These are phyloP conservation scores for Lycia hirtaria DNA, from an alignment of 2,888 invertebrate species.

Conservation along the genomic window DNA sequence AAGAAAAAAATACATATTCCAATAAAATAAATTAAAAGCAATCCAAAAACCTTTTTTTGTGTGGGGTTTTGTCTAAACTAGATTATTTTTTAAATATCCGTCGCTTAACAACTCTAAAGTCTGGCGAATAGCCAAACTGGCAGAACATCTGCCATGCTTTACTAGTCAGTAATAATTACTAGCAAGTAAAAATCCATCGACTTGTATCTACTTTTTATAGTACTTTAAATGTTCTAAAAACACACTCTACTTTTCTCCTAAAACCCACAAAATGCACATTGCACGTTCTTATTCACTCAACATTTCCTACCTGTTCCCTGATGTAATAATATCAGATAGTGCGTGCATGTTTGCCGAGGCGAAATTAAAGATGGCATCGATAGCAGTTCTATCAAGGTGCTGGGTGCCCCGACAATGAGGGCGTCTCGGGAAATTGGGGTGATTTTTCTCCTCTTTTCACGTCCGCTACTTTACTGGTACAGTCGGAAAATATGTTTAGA, in stretches of 20 bases:
- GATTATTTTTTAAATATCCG: too few species aligned
- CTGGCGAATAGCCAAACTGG: too few species aligned
- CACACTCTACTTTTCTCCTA: too few species aligned
- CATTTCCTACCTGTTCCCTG: constrained; percentile 5
- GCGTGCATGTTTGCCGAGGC: constrained; percentile 66
- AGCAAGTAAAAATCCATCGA: too few species aligned
- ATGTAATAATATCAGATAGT: constrained; percentile 40
- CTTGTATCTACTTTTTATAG: too few species aligned
- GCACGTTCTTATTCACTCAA: neutral
- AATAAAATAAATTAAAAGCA: too few species aligned
- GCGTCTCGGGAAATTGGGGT: constrained; percentile 79
- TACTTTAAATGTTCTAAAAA: neutral
- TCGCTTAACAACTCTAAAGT: too few species aligned
- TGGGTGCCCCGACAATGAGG: constrained; percentile 70
- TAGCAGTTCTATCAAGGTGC: constrained; percentile 84
- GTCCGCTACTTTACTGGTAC: constrained; percentile 54
- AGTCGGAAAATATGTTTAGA: constrained; percentile 39
- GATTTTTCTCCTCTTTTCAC: constrained; percentile 80
- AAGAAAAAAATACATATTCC: too few species aligned
- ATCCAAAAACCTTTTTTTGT: too few species aligned
- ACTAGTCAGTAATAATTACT: too few species aligned
- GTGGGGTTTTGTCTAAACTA: too few species aligned
- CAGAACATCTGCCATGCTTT: too few species aligned
- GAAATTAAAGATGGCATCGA: constrained; percentile 87
- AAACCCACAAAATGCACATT: neutral